Conservation (phyloP, 2,113 vertebrate species). For the Etia nguti region DNA sequence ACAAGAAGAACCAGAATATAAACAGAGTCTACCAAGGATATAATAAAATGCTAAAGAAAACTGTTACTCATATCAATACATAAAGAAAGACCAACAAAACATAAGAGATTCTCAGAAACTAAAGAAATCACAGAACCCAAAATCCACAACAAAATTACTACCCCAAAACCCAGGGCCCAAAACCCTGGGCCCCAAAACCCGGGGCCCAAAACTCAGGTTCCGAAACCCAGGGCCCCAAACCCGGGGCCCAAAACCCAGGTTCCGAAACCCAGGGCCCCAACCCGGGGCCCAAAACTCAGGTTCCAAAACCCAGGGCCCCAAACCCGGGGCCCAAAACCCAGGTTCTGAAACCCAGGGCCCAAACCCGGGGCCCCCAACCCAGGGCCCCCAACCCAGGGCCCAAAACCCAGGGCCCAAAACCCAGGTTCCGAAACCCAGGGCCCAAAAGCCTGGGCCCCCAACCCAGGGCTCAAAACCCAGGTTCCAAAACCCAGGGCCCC, state of each 20-base stretch:
- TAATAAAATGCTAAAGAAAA: too few relatives aligned
- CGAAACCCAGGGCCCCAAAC: neutral
- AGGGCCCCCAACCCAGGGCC: fast-evolving
- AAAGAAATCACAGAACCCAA: neutral
- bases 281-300: too few relatives aligned
- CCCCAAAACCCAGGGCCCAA: neutral
- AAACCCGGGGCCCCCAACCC: too few relatives aligned
- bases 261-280: neutral
- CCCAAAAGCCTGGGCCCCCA: neutral
- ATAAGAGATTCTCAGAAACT: neutral
- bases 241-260: neutral
- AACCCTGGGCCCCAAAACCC: fast-evolving
- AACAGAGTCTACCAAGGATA: too few relatives aligned
- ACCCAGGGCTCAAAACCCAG: too few relatives aligned
- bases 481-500: neutral
- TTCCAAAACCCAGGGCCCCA: neutral
- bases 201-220: neutral
- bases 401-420: neutral
- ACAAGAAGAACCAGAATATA: too few relatives aligned
- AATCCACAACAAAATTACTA: neutral
- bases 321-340: too few relatives aligned
- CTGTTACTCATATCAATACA: too few relatives aligned
- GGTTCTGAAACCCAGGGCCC: fast-evolving
- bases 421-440: fast-evolving
- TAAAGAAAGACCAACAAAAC: too few relatives aligned